Base-by-base conservation (phyloP, 2,797 vertebrate species). In the Anisognathus igniventris region DNA sequence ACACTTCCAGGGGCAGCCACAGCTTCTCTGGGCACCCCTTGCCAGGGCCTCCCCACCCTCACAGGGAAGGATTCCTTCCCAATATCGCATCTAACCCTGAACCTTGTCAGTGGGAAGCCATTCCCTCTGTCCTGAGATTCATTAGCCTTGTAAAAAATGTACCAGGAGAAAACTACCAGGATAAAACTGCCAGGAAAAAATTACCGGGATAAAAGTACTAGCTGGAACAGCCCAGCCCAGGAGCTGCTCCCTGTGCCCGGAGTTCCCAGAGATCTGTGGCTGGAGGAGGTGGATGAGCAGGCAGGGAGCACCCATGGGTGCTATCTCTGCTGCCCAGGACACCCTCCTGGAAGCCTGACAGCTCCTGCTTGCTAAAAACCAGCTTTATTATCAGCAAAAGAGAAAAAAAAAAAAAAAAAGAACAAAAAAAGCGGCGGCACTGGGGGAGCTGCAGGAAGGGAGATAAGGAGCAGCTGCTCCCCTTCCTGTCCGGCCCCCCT, bases 351-450 rank as follows among this genome's bases (percentile, higher is more conserved):
- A 27, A 74, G 11, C 20, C 65, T 0, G 0, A 37, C 61, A 86
- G 44, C 33, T 77, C 12, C 35, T 11, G 39, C 30, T 14, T 9
- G 25, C 28, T 74, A 14, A 40, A 76, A 62, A 6, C 0, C 53
- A 88, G 18, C 40, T 31, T 78, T 7, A 8, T 4, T 28, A 56
- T 72, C 54, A 51, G n/a, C 0, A 6, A 44, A 53, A 45, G 0
- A 1, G 18, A 5, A 20, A 5, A 66, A 30, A 13, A 42, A 16
- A 22, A 18, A 33, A 4, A 16, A 13, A 5, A 8, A 42, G 14
- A 25, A 18, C 31, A 3, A 14, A 13, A 5, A 7, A 12, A 65
- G 20, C 12, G 3, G 30, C 5, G 0, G 1, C 3, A 3, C 2
- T 30, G 18, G 11, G 1, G 7, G 60, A 61, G 62, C 77, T 84